Evolutionary conservation across 1,140 invertebrate species (phyloP).

Genomic region (Bradynema listronoti): DNA sequence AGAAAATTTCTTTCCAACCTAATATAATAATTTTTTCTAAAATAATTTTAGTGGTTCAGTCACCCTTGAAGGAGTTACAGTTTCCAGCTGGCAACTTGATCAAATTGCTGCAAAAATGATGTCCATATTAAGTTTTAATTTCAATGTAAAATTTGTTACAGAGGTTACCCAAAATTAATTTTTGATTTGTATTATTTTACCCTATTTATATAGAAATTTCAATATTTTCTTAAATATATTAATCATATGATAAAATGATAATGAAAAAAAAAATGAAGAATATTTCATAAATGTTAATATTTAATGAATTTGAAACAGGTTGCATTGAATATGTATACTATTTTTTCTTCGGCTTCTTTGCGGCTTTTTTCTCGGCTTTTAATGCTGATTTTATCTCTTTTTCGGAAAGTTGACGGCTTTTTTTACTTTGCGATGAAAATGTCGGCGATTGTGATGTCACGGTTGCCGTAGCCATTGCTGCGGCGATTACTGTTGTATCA

Average conservation of each 20-base stretch:
- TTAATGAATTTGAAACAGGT: background rate
- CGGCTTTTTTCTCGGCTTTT: background rate
- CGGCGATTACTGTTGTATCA: background rate
- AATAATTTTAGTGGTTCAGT: conserved; percentile 7
- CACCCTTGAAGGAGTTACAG: conserved; percentile 1
- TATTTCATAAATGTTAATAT: too few species aligned
- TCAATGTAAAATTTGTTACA: conserved; percentile 2
- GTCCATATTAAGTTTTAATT: conserved; percentile 5
- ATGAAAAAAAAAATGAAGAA: too few species aligned
- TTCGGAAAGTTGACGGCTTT: background rate
- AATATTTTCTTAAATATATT: background rate
- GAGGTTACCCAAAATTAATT: background rate
- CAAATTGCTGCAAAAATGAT: conserved; percentile 4
- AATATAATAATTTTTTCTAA: background rate
- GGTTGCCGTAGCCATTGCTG: background rate
- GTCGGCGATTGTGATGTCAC: background rate
- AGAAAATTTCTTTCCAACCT: too few species aligned
- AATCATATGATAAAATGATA: background rate
- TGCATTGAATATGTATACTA: background rate
- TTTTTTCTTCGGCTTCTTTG: background rate
- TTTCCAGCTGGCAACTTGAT: background rate
- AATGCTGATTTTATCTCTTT: background rate
- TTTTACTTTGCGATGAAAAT: background rate
- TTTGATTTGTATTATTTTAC: background rate
- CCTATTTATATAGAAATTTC: background rate